Evolutionary conservation across 2,113 vertebrate genomes (phyloP).

Genomic region (Oncorhynchus keta): DNA sequence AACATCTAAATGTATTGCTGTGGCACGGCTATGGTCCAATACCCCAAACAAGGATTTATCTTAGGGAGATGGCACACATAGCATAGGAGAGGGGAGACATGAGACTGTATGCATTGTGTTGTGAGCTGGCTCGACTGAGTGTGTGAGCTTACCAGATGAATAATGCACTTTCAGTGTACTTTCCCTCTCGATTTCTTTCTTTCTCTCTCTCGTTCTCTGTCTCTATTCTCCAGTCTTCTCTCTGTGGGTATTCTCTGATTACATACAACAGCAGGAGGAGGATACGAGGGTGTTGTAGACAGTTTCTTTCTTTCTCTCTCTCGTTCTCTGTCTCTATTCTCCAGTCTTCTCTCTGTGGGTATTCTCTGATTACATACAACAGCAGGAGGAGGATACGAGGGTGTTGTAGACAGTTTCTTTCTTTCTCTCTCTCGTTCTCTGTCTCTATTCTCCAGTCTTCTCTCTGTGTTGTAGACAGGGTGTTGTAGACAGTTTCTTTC

Average conservation of each 20-base stretch:
- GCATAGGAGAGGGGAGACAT: background rate
- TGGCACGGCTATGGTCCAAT: background rate
- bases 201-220: background rate
- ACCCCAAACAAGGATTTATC: background rate
- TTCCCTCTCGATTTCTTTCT: background rate
- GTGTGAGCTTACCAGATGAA: conserved; percentile 8
- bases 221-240: background rate
- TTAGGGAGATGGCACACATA: background rate
- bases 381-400: conserved; percentile 8
- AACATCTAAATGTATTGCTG: conserved; percentile 7
- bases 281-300: background rate
- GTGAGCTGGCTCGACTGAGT: background rate
- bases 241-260: background rate
- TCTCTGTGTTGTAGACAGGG: background rate
- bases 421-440: background rate
- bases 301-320: background rate
- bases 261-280: conserved; percentile 11
- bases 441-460: background rate
- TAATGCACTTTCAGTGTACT: conserved; percentile 7
- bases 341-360: background rate
- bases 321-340: background rate
- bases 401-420: background rate
- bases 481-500: background rate
- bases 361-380: background rate
- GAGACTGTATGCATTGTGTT: background rate